Evolutionary conservation across 1,140 invertebrate genomes (phyloP).

Genomic region (Cherax destructor): DNA sequence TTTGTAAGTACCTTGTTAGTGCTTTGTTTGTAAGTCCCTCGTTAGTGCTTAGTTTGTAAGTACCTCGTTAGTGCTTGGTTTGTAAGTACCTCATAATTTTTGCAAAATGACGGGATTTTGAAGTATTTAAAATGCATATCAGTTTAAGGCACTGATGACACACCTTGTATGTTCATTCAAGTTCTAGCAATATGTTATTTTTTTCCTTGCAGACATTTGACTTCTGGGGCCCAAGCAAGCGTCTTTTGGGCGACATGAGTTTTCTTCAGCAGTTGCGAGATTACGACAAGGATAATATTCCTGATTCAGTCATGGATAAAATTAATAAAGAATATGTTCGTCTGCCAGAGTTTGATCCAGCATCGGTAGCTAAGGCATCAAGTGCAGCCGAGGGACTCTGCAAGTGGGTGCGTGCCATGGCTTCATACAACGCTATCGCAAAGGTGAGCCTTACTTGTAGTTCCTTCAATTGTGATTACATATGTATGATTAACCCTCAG

Average conservation of each 20-base stretch:
- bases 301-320: constrained; percentile 86
- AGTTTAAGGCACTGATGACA: too few relatives aligned
- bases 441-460: constrained; percentile 53
- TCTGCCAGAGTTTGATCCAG: constrained; percentile 94
- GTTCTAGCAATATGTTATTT: too few relatives aligned
- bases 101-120: too few relatives aligned
- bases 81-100: too few relatives aligned
- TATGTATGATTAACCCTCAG: too few relatives aligned
- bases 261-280: constrained; percentile 91
- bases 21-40: too few relatives aligned
- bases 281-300: constrained; percentile 94
- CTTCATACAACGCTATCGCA: constrained; percentile 64
- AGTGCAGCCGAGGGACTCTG: constrained; percentile 95
- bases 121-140: too few relatives aligned
- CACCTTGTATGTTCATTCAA: too few relatives aligned
- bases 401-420: constrained; percentile 86
- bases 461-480: background rate
- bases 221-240: constrained; percentile 94
- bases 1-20: too few relatives aligned
- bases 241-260: constrained; percentile 93
- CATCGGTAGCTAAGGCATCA: constrained; percentile 91
- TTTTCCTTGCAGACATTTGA: constrained; percentile 82
- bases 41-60: too few relatives aligned
- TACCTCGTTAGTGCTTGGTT: too few relatives aligned
- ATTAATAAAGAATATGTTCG: constrained; percentile 86